phyloP scores from a whole-genome alignment of 2,888 invertebrate species.

The Callyntrura guangdongensis region DNA sequence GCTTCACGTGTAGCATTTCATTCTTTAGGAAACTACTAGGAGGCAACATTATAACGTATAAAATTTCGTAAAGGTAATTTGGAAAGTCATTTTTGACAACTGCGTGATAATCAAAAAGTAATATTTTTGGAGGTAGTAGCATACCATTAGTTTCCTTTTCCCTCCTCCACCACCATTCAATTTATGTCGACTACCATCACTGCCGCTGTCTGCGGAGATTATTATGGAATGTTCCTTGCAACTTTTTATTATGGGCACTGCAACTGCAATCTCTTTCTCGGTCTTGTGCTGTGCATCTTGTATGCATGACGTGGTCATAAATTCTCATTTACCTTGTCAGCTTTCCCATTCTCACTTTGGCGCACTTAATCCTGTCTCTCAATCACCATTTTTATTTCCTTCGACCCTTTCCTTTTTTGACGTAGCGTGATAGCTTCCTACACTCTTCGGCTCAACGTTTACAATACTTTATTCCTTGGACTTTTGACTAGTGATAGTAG shows the following conservation, averaged over 20 bases:
- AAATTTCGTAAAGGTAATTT: not conserved
- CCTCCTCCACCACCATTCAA: not conserved
- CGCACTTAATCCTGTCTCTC: slow-evolving; percentile 69
- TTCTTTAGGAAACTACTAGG: no score
- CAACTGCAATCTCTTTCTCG: slow-evolving; percentile 17
- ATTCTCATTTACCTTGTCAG: slow-evolving; percentile 76
- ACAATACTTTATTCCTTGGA: slow-evolving; percentile 32
- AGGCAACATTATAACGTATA: no score
- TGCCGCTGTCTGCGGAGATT: no score
- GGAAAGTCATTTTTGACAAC: not conserved
- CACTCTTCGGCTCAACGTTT: slow-evolving; percentile 12
- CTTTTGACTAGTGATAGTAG: not conserved
- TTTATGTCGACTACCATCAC: no score
- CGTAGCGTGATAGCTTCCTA: slow-evolving; percentile 8
- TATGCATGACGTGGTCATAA: slow-evolving; percentile 64
- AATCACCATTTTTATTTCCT: slow-evolving; percentile 69
- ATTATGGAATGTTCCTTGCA: no score
- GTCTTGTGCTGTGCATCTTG: slow-evolving; percentile 15
- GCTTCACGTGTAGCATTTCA: no score
- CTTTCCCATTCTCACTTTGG: slow-evolving; percentile 65
- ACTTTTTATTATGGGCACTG: slow-evolving; percentile 14
- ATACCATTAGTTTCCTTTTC: no score
- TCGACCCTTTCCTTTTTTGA: slow-evolving; percentile 61
- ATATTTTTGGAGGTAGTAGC: not conserved
- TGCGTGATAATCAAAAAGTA: no score